These are phyloP conservation scores for Tortrix viridana DNA, from an alignment of 2,888 invertebrate species.

Conservation along the genomic window DNA sequence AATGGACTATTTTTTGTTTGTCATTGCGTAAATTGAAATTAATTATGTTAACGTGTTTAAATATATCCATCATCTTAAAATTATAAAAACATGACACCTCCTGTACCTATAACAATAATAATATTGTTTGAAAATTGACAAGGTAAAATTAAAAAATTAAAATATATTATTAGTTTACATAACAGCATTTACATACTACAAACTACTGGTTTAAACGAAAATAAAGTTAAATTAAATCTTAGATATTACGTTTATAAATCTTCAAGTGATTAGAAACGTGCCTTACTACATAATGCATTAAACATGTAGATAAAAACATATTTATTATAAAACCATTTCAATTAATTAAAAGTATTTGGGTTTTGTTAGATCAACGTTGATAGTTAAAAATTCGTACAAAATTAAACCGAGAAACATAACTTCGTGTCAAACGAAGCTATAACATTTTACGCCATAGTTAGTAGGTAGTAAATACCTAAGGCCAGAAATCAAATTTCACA, in stretches of 20 bases:
- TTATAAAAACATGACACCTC: conserved; percentile 71
- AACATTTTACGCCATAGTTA: conserved; percentile 28
- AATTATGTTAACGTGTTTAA: conserved; percentile 71
- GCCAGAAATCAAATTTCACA: conserved; percentile 69
- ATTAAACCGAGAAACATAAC: neutral
- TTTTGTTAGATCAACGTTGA: conserved; percentile 7
- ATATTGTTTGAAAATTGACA: conserved; percentile 73
- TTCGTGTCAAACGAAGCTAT: no score
- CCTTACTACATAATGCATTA: neutral
- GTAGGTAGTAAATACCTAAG: conserved; percentile 63
- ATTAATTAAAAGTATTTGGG: neutral
- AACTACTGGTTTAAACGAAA: conserved; percentile 37
- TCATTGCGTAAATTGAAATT: conserved; percentile 55
- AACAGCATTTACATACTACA: conserved; percentile 59
- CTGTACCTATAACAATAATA: conserved; percentile 78
- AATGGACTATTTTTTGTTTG: conserved; percentile 68
- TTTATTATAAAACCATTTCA: conserved; percentile 1
- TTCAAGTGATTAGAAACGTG: conserved; percentile 3
- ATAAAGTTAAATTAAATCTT: conserved; percentile 12
- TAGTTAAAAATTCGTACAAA: neutral
- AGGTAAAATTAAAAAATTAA: conserved; percentile 78
- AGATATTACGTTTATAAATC: conserved; percentile 4
- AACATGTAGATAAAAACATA: conserved; percentile 2
- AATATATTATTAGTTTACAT: conserved; percentile 75
- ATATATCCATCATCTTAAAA: conserved; percentile 65